Evolutionary conservation across 2,113 vertebrate genomes (phyloP).

Genomic region (Toxostoma redivivum): DNA sequence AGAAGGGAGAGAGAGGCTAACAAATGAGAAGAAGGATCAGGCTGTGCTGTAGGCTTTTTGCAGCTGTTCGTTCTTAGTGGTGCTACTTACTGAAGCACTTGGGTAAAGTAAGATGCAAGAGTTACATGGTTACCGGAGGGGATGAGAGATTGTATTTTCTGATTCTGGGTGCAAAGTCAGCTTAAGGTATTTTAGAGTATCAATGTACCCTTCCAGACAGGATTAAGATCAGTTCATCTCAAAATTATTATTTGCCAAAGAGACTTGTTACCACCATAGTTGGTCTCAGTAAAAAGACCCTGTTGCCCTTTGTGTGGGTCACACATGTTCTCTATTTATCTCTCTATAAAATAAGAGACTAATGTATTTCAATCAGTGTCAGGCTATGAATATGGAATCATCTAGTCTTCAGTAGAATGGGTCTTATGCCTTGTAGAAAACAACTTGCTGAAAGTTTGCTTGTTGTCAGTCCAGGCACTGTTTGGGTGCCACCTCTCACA

Average conservation of each 20-base stretch:
- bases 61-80: background rate
- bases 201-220: background rate
- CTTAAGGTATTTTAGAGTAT: background rate
- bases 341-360: background rate
- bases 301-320: background rate
- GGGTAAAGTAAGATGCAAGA: background rate
- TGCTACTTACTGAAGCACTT: background rate
- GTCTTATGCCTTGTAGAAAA: background rate
- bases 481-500: background rate
- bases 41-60: background rate
- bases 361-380: background rate
- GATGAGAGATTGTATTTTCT: background rate
- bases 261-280: background rate
- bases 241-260: background rate
- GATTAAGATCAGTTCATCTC: background rate
- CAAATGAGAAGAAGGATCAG: background rate
- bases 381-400: background rate
- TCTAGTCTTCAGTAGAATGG: background rate
- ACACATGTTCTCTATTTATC: background rate
- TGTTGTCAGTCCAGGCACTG: background rate
- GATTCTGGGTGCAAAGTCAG: background rate
- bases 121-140: fast-evolving
- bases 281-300: background rate
- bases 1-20: background rate
- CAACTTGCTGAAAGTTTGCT: background rate